Base-by-base conservation (phyloP, 2,797 vertebrate genomes). In the Ctenochaetus hawaiiensis region DNA sequence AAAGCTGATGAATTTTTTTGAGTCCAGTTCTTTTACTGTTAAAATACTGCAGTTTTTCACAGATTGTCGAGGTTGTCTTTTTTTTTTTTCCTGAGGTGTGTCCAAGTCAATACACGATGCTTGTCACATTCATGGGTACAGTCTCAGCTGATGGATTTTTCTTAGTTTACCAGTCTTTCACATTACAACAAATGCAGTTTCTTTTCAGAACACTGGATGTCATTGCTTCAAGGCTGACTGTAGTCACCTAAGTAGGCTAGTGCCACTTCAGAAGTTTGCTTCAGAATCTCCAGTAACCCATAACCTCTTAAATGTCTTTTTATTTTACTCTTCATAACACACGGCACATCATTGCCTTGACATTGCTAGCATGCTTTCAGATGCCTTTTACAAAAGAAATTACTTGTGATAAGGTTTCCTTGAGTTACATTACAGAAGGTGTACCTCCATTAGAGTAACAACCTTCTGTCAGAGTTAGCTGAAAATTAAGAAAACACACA, bases 1-100 rank as follows among this genome's bases (percentile, higher is more conserved):
- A 67, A 44, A n/a, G 39, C 30, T 51, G 18, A 61, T 68, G 30
- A 39, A 34, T 20, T 48, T 39, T 30, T 58, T 64, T 45, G 22
- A 54, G 52, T 48, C 23, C 9, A 34, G n/a, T 6, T 9, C 23
- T 30, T 26, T 34, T 48, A 12, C 47, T 39, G 16, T 4, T 20
- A 39, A 14, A 57, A 20, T 56, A 14, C 14, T 44, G 13, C 8
- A 37, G 8, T 22, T 3, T 20, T 30, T 23, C 30, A 37, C 18
- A 7, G 4, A 17, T 22, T 22, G 5, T 20, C 8, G 8, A 47
- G 20, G 13, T 1, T 13, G 2, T 44, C 7, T 6, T 0, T 17
- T 18, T 45, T 37, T 5, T 23, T 34, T 34, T 34, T 34, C 39
- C 60, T 23, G n/a, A 34, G 30, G 7, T 11, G 11, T 43, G n/a